These are phyloP conservation scores for Crematogaster levior DNA, from an alignment of 2,888 invertebrate species.

Conservation along the genomic window DNA sequence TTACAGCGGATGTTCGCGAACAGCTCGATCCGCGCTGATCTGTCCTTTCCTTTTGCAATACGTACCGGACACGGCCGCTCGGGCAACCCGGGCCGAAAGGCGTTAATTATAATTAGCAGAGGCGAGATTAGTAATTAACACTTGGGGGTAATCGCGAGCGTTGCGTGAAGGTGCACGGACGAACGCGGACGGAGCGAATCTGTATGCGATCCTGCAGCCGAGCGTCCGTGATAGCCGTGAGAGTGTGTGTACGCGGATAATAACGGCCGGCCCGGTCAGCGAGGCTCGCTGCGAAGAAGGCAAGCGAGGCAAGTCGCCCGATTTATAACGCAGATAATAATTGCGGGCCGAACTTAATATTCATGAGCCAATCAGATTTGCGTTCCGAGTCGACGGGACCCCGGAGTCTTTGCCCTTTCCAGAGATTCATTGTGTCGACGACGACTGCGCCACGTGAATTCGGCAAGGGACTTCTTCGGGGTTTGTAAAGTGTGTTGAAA, in stretches of 20 bases:
- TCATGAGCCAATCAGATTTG: slow-evolving; percentile 86
- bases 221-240: slow-evolving; percentile 24
- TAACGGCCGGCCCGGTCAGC: slow-evolving; percentile 71
- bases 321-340: slow-evolving; percentile 86
- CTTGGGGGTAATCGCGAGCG: slow-evolving; percentile 81
- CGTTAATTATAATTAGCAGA: slow-evolving; percentile 85
- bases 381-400: slow-evolving; percentile 82
- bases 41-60: slow-evolving; percentile 73
- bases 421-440: slow-evolving; percentile 76
- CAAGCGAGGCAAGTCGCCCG: slow-evolving; percentile 79
- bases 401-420: slow-evolving; percentile 75
- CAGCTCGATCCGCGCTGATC: slow-evolving; percentile 62
- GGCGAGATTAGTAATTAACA: slow-evolving; percentile 85
- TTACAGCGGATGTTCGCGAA: slow-evolving; percentile 55
- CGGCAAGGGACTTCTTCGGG: background rate
- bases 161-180: slow-evolving; percentile 68
- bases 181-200: slow-evolving; percentile 24
- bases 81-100: slow-evolving; percentile 76
- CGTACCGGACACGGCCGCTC: slow-evolving; percentile 58
- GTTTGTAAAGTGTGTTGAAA: background rate
- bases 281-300: slow-evolving; percentile 65
- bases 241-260: slow-evolving; percentile 73
- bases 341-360: slow-evolving; percentile 85
- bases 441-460: slow-evolving; percentile 27
- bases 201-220: slow-evolving; percentile 29